Base-by-base conservation (phyloP, 2,888 invertebrate species). In the Acleris cristana region DNA sequence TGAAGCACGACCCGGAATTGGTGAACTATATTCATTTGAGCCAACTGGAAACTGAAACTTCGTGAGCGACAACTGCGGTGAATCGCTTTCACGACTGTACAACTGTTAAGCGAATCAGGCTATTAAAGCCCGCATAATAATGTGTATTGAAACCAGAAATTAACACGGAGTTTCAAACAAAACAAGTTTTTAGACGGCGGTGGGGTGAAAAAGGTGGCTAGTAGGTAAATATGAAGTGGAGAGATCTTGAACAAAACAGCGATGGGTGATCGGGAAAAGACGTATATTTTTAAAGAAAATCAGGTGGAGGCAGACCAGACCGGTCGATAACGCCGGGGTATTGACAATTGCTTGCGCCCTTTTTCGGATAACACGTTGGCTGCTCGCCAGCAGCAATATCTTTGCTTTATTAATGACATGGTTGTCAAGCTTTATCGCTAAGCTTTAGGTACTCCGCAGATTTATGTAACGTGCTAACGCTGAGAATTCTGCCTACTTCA, bases 261-360 rank as follows among this genome's bases (percentile, higher is more conserved):
- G n/a, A 61, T 30, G 45, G 23, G 8, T 49, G 19, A 21, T 49
- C 40, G 19, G 19, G 51, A 18, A 23, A 40, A 51, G 48, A 34
- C 61, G 52, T 21, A 30, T 58, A 19, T 57, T 62, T 66, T 67
- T 67, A 54, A 62, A 30, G 18, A 56, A 76, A 79, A 81, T 72
- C 79, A 74, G 77, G 78, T 74, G 78, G 78, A 76, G 76, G 73
- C 73, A 70, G 73, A 71, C 58, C 73, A 70, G 73, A 72, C 58
- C 26, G 65, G 52, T 77, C 81, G 82, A 84, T 60, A 83, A 85
- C 84, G 74, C 82, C 84, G 82, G 85, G 86, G 87, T 83, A 87
- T 87, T 83, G 87, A 85, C 86, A 82, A 82, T 83, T 83, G 78
- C 81, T 71, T 76, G 76, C 51, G 76, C 73, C 76, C 76, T 74